A percentile compares a stretch with the other conserved stretches of the same genome.
Conservation (phyloP, 1,140 invertebrate genomes). For the Drosophila auraria region DNA sequence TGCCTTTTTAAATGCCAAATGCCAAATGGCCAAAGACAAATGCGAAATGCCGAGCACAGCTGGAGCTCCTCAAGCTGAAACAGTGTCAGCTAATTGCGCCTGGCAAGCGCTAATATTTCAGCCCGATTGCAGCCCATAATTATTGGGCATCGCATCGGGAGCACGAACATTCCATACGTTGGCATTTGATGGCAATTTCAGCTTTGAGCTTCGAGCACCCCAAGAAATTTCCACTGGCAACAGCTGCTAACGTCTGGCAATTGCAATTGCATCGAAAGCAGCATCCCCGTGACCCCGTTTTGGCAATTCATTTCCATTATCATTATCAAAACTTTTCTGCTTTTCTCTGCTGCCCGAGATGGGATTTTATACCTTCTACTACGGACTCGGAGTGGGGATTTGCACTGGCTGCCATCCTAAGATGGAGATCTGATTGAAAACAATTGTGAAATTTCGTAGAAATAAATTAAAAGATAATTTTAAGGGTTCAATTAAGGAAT, state of each 20-base stretch:
- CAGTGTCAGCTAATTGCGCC: conserved; percentile 67
- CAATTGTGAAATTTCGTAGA: too few species aligned
- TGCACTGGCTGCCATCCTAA: not conserved
- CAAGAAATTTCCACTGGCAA: conserved; percentile 42
- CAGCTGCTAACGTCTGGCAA: conserved; percentile 73
- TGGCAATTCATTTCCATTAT: conserved; percentile 81
- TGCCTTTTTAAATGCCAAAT: conserved; percentile 46
- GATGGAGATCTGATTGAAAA: not conserved
- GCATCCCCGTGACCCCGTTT: conserved; percentile 21
- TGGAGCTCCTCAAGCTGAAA: conserved; percentile 42
- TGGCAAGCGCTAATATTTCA: conserved; percentile 62
- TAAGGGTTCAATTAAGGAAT: too few species aligned
- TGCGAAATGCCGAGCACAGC: conserved; percentile 22
- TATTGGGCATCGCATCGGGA: conserved; percentile 50
- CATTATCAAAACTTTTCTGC: conserved; percentile 77
- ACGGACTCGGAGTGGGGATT: not conserved
- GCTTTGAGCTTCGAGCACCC: conserved; percentile 1
- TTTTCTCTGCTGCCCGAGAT: conserved; percentile 51
- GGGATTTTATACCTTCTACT: conserved; percentile 12
- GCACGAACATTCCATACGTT: conserved; percentile 37
- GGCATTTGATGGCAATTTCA: conserved; percentile 44
- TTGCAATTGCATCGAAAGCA: conserved; percentile 49
- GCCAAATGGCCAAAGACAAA: not conserved
- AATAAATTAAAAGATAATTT: too few species aligned
- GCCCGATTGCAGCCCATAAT: conserved; percentile 56